Percentiles rank a stretch among this genome's conserved stretches.
phyloP scores from a whole-genome alignment of 2,888 invertebrate genomes.

The Mythimna loreyi region DNA sequence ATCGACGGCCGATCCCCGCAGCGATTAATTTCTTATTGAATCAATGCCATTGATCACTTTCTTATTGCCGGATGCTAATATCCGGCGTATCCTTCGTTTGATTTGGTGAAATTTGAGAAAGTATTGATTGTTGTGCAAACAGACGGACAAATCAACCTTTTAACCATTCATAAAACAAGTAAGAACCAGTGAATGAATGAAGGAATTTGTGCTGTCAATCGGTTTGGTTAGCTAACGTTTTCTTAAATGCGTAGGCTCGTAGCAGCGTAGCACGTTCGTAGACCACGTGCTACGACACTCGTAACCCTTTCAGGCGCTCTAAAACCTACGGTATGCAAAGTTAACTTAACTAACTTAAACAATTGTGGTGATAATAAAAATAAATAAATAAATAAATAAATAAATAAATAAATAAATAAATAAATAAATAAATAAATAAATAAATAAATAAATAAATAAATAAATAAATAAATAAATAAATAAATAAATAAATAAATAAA shows the following conservation, averaged over 20 bases:
- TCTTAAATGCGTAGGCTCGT: conserved; percentile 19
- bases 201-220: background rate
- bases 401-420: too few species aligned
- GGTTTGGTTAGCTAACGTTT: background rate
- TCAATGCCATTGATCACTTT: conserved; percentile 54
- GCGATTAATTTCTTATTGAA: conserved; percentile 49
- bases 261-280: conserved; percentile 65
- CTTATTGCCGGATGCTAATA: conserved; percentile 40
- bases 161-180: conserved; percentile 13
- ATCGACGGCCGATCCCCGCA: conserved; percentile 61
- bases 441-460: too few species aligned
- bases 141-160: conserved; percentile 40
- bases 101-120: conserved; percentile 56
- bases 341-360: too few species aligned
- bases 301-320: conserved; percentile 6
- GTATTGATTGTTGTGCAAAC: conserved; percentile 38
- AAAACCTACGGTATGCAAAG: background rate
- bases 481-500: too few species aligned
- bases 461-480: too few species aligned
- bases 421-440: too few species aligned
- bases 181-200: conserved; percentile 18
- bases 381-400: too few species aligned
- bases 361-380: too few species aligned
- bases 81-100: conserved; percentile 55
- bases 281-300: conserved; percentile 56